A percentile compares a stretch with the other conserved stretches of the same genome.
Conservation (phyloP, 2,888 invertebrate species). For the Caenorhabditis japonica region DNA sequence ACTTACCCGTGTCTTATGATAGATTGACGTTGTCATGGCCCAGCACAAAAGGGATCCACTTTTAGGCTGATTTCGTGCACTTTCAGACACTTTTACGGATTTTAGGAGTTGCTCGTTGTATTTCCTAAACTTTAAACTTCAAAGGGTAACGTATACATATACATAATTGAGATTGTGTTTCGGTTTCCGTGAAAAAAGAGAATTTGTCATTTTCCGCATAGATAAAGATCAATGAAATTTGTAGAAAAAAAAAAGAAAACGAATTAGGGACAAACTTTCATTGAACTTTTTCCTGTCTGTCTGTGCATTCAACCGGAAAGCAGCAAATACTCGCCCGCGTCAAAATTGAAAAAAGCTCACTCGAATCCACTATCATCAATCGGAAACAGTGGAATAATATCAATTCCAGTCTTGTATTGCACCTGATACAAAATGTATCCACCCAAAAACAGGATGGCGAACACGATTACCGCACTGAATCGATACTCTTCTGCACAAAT, state of each 20-base stretch:
- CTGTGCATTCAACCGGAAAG: no score
- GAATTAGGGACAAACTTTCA: no score
- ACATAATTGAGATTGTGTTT: no score
- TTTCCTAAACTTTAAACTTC: slow-evolving; percentile 35
- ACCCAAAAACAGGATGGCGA: slow-evolving; percentile 25
- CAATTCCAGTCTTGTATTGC: slow-evolving; percentile 64
- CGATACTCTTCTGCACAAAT: slow-evolving; percentile 38
- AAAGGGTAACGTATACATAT: background rate
- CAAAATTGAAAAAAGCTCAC: slow-evolving; percentile 51
- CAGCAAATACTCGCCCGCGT: no score
- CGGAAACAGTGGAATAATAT: slow-evolving; percentile 59
- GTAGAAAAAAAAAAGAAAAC: no score
- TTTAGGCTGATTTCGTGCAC: slow-evolving; percentile 54
- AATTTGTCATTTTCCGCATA: no score
- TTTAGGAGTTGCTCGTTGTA: slow-evolving; percentile 56
- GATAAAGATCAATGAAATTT: no score
- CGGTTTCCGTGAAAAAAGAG: no score
- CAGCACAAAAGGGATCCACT: slow-evolving; percentile 60
- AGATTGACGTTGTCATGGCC: slow-evolving; percentile 64
- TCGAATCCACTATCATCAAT: slow-evolving; percentile 65
- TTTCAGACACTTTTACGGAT: slow-evolving; percentile 43
- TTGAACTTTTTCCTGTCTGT: no score
- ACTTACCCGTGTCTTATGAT: slow-evolving; percentile 59
- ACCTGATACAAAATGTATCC: slow-evolving; percentile 53
- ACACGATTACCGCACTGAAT: slow-evolving; percentile 27